A percentile compares a stretch with the other conserved stretches of the same genome.
Conservation (phyloP, 1,140 invertebrate genomes). For the Sarcophaga bullata region DNA sequence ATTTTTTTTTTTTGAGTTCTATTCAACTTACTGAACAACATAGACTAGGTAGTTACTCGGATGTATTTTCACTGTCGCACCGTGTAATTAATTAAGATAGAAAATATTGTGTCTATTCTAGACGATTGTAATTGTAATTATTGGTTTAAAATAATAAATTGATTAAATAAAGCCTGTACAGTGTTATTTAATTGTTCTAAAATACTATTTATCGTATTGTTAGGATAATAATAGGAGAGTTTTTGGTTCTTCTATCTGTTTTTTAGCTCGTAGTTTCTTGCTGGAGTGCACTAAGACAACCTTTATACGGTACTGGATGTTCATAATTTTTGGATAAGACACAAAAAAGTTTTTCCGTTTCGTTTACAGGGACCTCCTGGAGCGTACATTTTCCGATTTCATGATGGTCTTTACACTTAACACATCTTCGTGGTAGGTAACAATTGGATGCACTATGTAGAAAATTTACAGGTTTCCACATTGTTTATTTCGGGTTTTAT, state of each 20-base stretch:
- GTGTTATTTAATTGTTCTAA: conserved; percentile 33
- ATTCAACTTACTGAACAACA: no score
- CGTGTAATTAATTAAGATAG: neutral
- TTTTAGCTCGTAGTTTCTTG: conserved; percentile 23
- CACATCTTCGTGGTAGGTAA: conserved; percentile 29
- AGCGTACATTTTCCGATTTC: conserved; percentile 3
- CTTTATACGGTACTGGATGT: neutral
- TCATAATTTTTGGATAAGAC: conserved; percentile 24
- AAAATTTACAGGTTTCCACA: conserved; percentile 28
- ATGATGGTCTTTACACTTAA: conserved; percentile 21
- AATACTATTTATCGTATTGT: neutral
- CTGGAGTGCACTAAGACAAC: neutral
- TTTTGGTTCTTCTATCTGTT: conserved; percentile 5
- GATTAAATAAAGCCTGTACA: neutral
- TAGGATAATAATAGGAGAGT: neutral
- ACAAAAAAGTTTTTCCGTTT: conserved; percentile 31
- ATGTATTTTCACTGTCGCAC: conserved; percentile 38
- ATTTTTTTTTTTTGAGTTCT: no score
- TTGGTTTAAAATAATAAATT: conserved; percentile 23
- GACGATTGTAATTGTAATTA: conserved; percentile 27
- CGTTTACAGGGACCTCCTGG: neutral
- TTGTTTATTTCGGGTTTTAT: conserved; percentile 15
- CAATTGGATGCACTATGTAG: conserved; percentile 28
- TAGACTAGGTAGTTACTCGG: no score
- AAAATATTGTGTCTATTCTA: conserved; percentile 29